Evolutionary conservation across 2,888 invertebrate species (phyloP).

Genomic region (Caenorhabditis imperialis): DNA sequence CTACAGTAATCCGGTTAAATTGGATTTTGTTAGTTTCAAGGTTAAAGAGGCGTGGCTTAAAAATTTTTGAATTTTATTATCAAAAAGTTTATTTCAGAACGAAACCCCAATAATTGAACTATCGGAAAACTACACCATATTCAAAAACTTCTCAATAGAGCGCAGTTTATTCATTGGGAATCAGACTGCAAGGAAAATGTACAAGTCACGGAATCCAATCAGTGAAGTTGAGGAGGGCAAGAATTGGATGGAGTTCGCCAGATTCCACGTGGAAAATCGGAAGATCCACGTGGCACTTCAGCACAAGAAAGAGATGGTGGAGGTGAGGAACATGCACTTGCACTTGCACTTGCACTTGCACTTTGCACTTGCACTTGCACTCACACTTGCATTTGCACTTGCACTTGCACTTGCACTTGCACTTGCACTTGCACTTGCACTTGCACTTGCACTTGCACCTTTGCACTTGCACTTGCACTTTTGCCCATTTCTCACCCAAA

Average conservation of each 20-base stretch:
- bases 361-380: too few relatives aligned
- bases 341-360: too few relatives aligned
- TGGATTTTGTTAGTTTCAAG: not conserved
- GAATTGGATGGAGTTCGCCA: slow-evolving; percentile 7
- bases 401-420: too few relatives aligned
- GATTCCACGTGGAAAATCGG: not conserved
- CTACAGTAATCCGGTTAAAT: not conserved
- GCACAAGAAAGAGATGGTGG: not conserved
- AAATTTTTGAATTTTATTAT: not conserved
- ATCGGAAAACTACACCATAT: not conserved
- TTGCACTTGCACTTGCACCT: too few relatives aligned
- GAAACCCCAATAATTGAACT: not conserved
- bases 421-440: too few relatives aligned
- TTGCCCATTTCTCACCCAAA: too few relatives aligned
- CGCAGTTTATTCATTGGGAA: not conserved
- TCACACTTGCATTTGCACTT: too few relatives aligned
- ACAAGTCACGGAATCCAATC: not conserved
- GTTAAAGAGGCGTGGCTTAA: not conserved
- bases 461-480: too few relatives aligned
- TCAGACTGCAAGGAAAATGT: not conserved
- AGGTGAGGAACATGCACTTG: too few relatives aligned
- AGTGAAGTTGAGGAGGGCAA: not conserved
- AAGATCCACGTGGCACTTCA: not conserved
- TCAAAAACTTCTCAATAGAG: slow-evolving; percentile 2
- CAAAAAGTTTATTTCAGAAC: not conserved